Base-by-base conservation (phyloP, 2,888 invertebrate genomes). In the Cheilosia scutellata region DNA sequence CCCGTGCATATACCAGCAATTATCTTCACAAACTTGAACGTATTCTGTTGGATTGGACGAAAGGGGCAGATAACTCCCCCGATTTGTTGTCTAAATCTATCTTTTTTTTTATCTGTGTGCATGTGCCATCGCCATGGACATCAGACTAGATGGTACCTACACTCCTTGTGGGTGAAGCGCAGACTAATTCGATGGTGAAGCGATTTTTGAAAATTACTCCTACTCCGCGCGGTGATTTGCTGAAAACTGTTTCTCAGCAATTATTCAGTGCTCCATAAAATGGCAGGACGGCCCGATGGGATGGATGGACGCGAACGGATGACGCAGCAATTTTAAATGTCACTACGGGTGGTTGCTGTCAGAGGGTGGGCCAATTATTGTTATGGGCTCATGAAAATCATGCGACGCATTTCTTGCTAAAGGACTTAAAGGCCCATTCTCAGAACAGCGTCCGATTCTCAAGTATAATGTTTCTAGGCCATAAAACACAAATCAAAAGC, bases 251-350 rank as follows among this genome's bases (percentile, higher is more conserved):
- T 86, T 76, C 82, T 86, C 76, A 72, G 86, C 86, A 86, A 86
- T 86, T 86, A 86, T 86, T 86, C 86, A 76, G 74, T 66, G 76
- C 76, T 55, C 49, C 75, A 53, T 70, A 79, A 51, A 79, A 79
- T 70, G 75, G 70, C 74, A 44, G 62, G 71, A 77, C 44, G 37
- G 77, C 44, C 47, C 47, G 62, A 58, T 79, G 57, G 20, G 58
- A 53, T 49, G 51, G 51, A 79, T 79, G 55, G 60, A 72, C 66
- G 58, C 66, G 62, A 57, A 55, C 80, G 65, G 71, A 72, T 86
- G 86, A 86, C 86, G 76, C 76, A 77, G 86, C 86, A 82, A 86
- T 86, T 86, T 76, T 51, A 77, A 82, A 86, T 76, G 86, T 82
- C 86, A 86, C 72, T 71, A 70, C 71, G 84, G 84, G 80, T 80